Evolutionary conservation across 2,888 invertebrate genomes (phyloP), one percentile per base, ranked within the genome.

Genomic region (Papilio gigon): DNA sequence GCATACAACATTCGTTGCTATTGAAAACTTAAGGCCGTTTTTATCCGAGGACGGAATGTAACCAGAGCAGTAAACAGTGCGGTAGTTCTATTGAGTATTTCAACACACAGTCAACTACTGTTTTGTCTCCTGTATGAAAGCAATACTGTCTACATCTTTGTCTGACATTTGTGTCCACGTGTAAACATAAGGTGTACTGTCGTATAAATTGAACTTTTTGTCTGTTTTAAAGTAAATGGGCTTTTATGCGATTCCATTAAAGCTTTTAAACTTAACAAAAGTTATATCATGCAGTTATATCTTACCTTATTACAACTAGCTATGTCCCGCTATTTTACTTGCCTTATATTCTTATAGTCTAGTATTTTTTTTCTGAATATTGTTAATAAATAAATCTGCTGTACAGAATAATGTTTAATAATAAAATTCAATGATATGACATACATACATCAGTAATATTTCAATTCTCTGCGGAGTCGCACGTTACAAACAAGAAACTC

Each of bases 1-100:
- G 53, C 53, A 30, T n/a, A 4, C 53, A 56, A 56, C 53, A 56
- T 56, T 56, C 30, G 53, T 30, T 14, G n/a, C 53, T 56, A 56
- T 56, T 56, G 53, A 56, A 56, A 56, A 56, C 53, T 14, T n/a
- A 27, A 47, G 47, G 47, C 20, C n/a, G 22, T 1, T 11, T 4
- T 12, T 22, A 3, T 22, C 20, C 12, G 47, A 22, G 47, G 22
- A 3, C 22, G 22, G 22, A 47, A 12, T 6, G 11, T 6, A 22
- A 4, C 6, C 22, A 47, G 47, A 47, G 12, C 22, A 47, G 47
- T 47, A 22, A 4, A 22, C 22, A 12, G 9, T 22, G 22, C 20
- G 11, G 47, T 47, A 47, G 11, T 12, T 20, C 22, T 22, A 22
- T 22, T 11, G 1, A n/a, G n/a, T n/a, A n/a, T 20, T 20, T n/a